These are phyloP conservation scores for Betta splendens DNA, from an alignment of 2,797 vertebrate genomes.

Conservation along the genomic window DNA sequence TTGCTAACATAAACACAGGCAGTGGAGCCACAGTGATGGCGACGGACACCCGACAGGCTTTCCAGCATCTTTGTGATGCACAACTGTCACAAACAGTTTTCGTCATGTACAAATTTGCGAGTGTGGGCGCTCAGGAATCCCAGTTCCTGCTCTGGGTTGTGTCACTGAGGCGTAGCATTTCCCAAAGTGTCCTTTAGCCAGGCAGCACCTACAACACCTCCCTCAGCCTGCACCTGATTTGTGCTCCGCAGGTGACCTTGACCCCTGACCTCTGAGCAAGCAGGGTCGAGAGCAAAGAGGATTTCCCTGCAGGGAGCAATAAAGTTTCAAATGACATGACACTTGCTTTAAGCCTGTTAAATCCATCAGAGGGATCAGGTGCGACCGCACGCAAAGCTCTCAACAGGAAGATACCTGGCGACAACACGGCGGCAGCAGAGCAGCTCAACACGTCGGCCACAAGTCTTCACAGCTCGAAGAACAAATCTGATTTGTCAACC, in stretches of 20 bases:
- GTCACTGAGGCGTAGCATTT: not conserved
- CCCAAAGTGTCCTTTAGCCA: not conserved
- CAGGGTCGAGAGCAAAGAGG: constrained; percentile 30
- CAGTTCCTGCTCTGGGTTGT: too few species aligned
- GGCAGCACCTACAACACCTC: not conserved
- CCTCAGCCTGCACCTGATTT: not conserved
- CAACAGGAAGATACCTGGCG: constrained; percentile 1
- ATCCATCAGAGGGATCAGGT: constrained; percentile 47
- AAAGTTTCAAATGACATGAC: constrained; percentile 56
- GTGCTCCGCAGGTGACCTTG: constrained; percentile 17
- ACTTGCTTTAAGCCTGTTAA: constrained; percentile 61
- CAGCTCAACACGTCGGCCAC: not conserved
- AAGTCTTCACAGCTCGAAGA: not conserved
- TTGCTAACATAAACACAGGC: not conserved
- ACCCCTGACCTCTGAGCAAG: constrained; percentile 17
- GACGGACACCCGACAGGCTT: not conserved
- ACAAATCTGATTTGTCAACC: too few species aligned
- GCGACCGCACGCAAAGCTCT: constrained; percentile 28
- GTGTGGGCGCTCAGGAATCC: too few species aligned
- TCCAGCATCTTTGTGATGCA: not conserved
- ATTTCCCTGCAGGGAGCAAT: constrained; percentile 47
- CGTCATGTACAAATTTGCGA: too few species aligned
- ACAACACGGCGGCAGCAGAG: not conserved
- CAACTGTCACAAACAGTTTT: not conserved
- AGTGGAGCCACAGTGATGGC: not conserved